Evolutionary conservation across 2,888 invertebrate species (phyloP).

Genomic region (Biston stratarius): DNA sequence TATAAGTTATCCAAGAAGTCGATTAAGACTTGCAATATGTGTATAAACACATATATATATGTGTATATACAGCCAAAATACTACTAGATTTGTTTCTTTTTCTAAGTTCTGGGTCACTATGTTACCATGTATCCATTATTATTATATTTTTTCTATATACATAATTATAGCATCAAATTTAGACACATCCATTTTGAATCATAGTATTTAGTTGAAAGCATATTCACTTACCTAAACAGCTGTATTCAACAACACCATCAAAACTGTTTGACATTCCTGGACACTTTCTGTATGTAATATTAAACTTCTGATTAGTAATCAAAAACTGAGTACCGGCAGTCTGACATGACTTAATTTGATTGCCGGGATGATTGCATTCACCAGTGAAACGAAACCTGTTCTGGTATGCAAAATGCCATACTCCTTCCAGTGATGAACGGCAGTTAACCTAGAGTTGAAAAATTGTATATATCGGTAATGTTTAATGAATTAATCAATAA

Average conservation of each 20-base stretch:
- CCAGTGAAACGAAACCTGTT: conserved; percentile 96
- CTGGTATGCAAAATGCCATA: conserved; percentile 98
- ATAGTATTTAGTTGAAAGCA: too few species aligned
- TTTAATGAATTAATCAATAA: too few species aligned
- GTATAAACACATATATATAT: too few species aligned
- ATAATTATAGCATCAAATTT: too few species aligned
- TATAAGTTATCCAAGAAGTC: too few species aligned
- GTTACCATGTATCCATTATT: too few species aligned
- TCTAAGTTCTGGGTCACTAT: too few species aligned
- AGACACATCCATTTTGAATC: too few species aligned
- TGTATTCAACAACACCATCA: conserved; percentile 96
- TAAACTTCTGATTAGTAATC: conserved; percentile 98
- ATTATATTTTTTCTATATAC: too few species aligned
- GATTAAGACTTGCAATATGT: too few species aligned
- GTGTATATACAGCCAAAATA: too few species aligned
- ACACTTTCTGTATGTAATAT: conserved; percentile 96
- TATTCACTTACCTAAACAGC: conserved; percentile 89
- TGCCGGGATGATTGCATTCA: conserved; percentile 95
- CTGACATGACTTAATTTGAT: conserved; percentile 97
- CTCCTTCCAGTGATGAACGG: conserved; percentile 96
- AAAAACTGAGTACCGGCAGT: conserved; percentile 98
- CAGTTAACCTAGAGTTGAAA: conserved; percentile 89
- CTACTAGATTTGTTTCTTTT: too few species aligned
- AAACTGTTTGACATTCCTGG: conserved; percentile 96
- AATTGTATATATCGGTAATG: background rate